Evolutionary conservation across 1,140 invertebrate species (phyloP), one percentile per base, ranked within the genome.

Genomic region (Drosophila pandora): DNA sequence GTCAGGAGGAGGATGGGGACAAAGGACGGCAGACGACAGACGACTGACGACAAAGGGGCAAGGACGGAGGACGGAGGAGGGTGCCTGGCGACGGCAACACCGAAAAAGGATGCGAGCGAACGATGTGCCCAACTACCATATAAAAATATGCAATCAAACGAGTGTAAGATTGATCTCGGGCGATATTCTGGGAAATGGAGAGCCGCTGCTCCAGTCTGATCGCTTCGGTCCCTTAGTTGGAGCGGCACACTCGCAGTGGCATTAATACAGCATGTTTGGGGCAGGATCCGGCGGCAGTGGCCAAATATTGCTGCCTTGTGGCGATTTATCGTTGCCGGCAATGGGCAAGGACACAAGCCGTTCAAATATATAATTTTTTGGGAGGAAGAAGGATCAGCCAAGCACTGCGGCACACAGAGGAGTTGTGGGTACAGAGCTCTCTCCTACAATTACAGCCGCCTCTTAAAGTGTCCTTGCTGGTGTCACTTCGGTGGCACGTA

Each of bases 141-240:
- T 88, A 88, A 88, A 87, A 87, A 87, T 87, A 83, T 88, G 79
- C 83, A 88, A 87, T 88, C 83, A 83, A 74, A 79, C 58, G 71
- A 78, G 58, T 75, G 55, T 88, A 76, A 87, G 82, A 88, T 88
- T 88, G 83, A 87, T 87, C 79, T 87, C 76, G 67, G 72, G 61
- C 72, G 83, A 88, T 88, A 76, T 87, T 87, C 83, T 75, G 58
- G 76, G 83, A 87, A 87, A 79, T 61, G 50, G 53, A 55, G 63
- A 81, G 49, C 56, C 37, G 22, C 50, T 68, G 49, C 41, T 60
- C 28, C 76, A 56, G 59, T 73, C 52, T 63, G 48, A 57, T 45
- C 59, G 30, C 43, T 43, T 56, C 30, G 37, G 70, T 48, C 65
- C 54, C 56, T 59, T 71, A 59, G 73, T 68, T 61, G 59, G 43